Evolutionary conservation across 1,140 invertebrate species (phyloP).

Genomic region (Listronotus oregonensis): DNA sequence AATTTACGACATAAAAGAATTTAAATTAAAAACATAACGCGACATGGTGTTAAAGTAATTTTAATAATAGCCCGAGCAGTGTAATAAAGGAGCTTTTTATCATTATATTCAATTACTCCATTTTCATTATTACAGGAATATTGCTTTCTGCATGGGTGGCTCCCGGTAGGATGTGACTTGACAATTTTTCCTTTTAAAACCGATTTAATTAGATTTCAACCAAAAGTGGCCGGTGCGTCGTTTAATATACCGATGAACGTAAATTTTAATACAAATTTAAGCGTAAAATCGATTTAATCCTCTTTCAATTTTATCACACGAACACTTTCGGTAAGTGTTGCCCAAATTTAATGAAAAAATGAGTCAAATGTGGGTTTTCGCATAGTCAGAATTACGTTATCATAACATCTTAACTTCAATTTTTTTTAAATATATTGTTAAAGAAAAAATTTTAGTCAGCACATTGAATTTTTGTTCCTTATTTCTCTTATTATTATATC

Average conservation of each 20-base stretch:
- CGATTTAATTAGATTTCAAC: neutral
- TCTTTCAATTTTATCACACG: neutral
- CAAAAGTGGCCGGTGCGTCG: neutral
- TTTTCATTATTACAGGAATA: neutral
- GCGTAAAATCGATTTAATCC: constrained; percentile 9
- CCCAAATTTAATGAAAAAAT: too few relatives aligned
- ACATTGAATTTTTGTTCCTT: too few relatives aligned
- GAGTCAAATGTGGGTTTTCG: too few relatives aligned
- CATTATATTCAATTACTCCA: too few relatives aligned
- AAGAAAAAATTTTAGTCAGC: too few relatives aligned
- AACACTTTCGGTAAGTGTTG: neutral
- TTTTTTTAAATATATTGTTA: too few relatives aligned
- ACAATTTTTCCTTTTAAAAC: constrained; percentile 7
- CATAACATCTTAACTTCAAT: neutral
- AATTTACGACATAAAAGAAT: too few relatives aligned
- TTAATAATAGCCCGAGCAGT: too few relatives aligned
- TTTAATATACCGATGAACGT: neutral
- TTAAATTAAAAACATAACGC: too few relatives aligned
- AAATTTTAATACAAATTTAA: constrained; percentile 7
- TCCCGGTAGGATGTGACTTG: constrained; percentile 14
- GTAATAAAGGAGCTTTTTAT: too few relatives aligned
- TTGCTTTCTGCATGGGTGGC: constrained; percentile 25
- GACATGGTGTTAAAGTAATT: too few relatives aligned
- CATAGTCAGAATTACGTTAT: neutral
- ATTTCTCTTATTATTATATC: too few relatives aligned